phyloP scores from a whole-genome alignment of 2,113 vertebrate genomes.

The Melanocharis versteri region DNA sequence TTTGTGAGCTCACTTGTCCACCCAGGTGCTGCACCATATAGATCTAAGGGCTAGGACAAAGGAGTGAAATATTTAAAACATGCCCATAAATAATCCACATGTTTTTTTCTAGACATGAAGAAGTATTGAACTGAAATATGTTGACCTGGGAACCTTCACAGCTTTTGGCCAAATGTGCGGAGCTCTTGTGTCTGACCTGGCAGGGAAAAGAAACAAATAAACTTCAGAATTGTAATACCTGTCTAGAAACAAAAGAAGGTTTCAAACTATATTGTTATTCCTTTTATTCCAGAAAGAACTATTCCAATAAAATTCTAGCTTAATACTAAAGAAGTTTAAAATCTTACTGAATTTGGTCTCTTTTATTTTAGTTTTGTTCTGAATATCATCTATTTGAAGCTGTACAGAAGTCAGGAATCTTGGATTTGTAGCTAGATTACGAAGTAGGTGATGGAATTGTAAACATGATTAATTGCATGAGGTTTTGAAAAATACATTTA shows the following conservation, averaged over 20 bases:
- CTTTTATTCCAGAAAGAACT: background rate
- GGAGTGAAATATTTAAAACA: background rate
- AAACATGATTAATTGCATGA: background rate
- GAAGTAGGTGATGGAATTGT: background rate
- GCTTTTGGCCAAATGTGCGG: slow-evolving; percentile 16
- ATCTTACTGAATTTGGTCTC: background rate
- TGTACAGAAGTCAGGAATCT: background rate
- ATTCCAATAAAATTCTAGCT: background rate
- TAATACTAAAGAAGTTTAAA: background rate
- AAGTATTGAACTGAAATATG: background rate
- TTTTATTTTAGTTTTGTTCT: background rate
- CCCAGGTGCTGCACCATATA: background rate
- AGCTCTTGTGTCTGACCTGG: background rate
- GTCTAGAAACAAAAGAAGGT: background rate
- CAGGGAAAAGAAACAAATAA: background rate
- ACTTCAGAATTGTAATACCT: background rate
- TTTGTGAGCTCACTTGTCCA: background rate
- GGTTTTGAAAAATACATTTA: background rate
- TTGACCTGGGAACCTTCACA: background rate
- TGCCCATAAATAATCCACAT: background rate
- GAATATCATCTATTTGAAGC: background rate
- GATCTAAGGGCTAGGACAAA: background rate
- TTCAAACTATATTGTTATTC: background rate
- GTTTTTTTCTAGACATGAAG: background rate
- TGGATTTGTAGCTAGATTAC: background rate